Conservation (phyloP, 2,888 invertebrate species). For the Craniophora ligustri region DNA sequence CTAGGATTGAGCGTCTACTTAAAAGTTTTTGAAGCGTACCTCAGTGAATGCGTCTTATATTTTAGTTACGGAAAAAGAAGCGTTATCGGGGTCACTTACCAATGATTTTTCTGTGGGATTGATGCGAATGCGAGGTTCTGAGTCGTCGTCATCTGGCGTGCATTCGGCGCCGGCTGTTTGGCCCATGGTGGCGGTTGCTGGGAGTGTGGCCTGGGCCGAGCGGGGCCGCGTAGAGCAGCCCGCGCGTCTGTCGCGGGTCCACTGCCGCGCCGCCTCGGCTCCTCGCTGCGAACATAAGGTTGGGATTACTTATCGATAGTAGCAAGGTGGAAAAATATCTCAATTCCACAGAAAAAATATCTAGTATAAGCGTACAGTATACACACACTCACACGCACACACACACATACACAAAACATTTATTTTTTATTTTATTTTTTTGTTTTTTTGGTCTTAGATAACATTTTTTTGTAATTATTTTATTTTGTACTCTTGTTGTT, state of each 20-base stretch:
- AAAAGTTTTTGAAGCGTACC: slow-evolving; percentile 22
- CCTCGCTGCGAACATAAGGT: slow-evolving; percentile 60
- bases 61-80: slow-evolving; percentile 15
- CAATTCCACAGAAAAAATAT: no score
- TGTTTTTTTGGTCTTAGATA: no score
- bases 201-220: slow-evolving; percentile 60
- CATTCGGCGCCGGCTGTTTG: slow-evolving; percentile 86
- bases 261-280: slow-evolving; percentile 75
- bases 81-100: slow-evolving; percentile 72
- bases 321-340: neutral
- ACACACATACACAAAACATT: no score
- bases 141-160: slow-evolving; percentile 84
- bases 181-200: slow-evolving; percentile 79
- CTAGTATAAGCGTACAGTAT: no score
- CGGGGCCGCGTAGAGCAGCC: slow-evolving; percentile 86
- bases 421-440: no score
- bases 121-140: slow-evolving; percentile 84
- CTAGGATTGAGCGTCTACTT: slow-evolving; percentile 3
- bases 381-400: no score
- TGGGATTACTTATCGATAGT: slow-evolving; percentile 52
- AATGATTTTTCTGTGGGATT: slow-evolving; percentile 86
- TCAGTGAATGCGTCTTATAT: slow-evolving; percentile 12
- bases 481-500: no score
- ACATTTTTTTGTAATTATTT: no score
- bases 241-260: slow-evolving; percentile 84